A percentile compares a stretch with the other conserved stretches of the same genome.
These are phyloP conservation scores for Heterodera carotae DNA, from an alignment of 1,140 invertebrate species.

Conservation along the genomic window DNA sequence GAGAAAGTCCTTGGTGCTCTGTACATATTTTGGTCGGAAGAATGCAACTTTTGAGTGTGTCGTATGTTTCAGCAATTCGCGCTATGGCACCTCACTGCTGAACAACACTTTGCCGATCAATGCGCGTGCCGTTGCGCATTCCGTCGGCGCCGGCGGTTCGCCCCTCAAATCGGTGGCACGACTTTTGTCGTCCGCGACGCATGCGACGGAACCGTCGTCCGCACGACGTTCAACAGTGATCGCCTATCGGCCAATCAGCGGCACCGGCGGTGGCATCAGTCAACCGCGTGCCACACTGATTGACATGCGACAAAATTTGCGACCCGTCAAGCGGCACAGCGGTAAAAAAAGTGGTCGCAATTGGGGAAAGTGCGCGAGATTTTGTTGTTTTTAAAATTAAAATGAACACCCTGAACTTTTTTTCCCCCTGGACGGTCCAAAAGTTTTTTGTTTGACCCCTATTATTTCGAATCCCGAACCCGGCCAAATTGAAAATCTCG, in stretches of 20 bases:
- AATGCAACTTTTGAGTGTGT: not conserved
- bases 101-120: not conserved
- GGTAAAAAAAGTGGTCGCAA: no score
- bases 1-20: no score
- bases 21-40: no score
- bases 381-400: no score
- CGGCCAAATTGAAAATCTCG: no score
- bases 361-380: no score
- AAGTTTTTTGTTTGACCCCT: no score
- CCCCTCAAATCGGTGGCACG: not conserved
- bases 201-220: not conserved
- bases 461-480: no score
- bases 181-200: not conserved
- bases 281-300: conserved; percentile 26
- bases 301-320: conserved; percentile 36
- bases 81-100: conserved; percentile 1
- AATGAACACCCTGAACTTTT: no score
- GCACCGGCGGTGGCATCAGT: conserved; percentile 7
- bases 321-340: conserved; percentile 33
- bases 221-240: not conserved
- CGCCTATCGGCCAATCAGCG: conserved; percentile 9
- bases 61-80: not conserved
- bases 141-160: not conserved
- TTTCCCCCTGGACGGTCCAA: no score
- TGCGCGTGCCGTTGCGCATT: conserved; percentile 1